Percentiles rank a stretch among this genome's conserved stretches.
Evolutionary conservation across 2,113 vertebrate genomes (phyloP).

Genomic region (Speoplatyrhinus poulsoni): DNA sequence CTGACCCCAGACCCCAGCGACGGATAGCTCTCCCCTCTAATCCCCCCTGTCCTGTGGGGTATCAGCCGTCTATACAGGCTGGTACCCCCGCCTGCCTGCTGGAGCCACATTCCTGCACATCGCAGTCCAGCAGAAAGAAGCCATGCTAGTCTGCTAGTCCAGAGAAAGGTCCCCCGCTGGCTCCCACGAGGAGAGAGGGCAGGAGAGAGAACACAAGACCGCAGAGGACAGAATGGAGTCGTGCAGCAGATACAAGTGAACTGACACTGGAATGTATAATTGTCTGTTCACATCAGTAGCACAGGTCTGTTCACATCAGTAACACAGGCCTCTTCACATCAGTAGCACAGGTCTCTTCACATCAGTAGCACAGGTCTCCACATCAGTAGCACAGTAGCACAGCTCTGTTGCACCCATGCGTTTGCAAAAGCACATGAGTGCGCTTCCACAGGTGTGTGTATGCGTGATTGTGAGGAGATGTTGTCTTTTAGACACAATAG

Average conservation of each 20-base stretch:
- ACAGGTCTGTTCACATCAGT: neutral
- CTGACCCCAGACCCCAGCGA: constrained; percentile 52
- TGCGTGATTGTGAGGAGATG: constrained; percentile 31
- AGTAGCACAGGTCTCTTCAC: no score
- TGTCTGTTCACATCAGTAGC: neutral
- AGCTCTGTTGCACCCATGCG: neutral
- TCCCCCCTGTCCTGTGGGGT: constrained; percentile 27
- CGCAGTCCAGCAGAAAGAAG: constrained; percentile 20
- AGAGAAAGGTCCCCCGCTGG: constrained; percentile 32
- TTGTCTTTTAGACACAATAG: constrained; percentile 59
- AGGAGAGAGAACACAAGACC: neutral
- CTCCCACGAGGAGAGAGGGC: neutral
- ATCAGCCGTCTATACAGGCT: constrained; percentile 20
- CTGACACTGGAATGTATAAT: neutral
- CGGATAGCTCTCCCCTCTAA: constrained; percentile 44
- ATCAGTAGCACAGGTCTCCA: no score
- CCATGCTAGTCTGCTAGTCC: constrained; percentile 5
- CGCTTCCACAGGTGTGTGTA: neutral
- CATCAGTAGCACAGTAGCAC: no score
- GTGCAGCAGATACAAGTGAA: neutral
- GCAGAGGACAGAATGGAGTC: neutral
- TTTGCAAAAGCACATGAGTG: constrained; percentile 28
- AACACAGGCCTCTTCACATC: no score
- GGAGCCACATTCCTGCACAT: constrained; percentile 46
- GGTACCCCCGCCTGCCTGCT: constrained; percentile 24